Percentiles rank a stretch among this genome's conserved stretches.
Evolutionary conservation across 2,113 vertebrate genomes (phyloP).

Genomic region (Leptocoma aspasia): DNA sequence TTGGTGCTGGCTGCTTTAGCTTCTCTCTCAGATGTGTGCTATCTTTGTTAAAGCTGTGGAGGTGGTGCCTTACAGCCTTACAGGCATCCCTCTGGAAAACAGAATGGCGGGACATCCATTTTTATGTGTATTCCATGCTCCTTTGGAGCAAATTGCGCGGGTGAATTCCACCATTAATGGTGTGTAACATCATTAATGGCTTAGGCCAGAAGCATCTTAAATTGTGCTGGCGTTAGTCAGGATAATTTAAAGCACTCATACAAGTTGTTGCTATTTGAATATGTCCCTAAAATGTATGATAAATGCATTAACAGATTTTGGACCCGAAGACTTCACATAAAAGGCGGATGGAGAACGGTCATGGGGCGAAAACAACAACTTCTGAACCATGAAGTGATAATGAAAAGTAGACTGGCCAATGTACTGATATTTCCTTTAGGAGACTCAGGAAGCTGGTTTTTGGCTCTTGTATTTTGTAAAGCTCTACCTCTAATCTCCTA

Average conservation of each 20-base stretch:
- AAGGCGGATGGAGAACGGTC: background rate
- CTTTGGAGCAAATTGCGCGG: conserved; percentile 2
- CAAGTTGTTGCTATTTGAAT: conserved; percentile 16
- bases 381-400: conserved; percentile 29
- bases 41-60: background rate
- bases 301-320: conserved; percentile 43
- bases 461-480: conserved; percentile 23
- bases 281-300: background rate
- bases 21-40: background rate
- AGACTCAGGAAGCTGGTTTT: background rate
- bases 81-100: background rate
- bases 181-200: conserved; percentile 25
- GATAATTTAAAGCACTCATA: conserved; percentile 18
- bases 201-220: conserved; percentile 7
- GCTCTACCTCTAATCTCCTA: background rate
- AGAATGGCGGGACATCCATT: background rate
- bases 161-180: conserved; percentile 16
- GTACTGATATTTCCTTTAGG: conserved; percentile 23
- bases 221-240: conserved; percentile 2
- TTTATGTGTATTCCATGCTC: background rate
- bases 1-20: background rate
- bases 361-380: background rate
- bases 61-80: background rate
- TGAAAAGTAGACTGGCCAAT: conserved; percentile 18
- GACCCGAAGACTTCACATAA: background rate